Evolutionary conservation across 2,797 vertebrate species (phyloP).

Genomic region (Neostethus bicornis): DNA sequence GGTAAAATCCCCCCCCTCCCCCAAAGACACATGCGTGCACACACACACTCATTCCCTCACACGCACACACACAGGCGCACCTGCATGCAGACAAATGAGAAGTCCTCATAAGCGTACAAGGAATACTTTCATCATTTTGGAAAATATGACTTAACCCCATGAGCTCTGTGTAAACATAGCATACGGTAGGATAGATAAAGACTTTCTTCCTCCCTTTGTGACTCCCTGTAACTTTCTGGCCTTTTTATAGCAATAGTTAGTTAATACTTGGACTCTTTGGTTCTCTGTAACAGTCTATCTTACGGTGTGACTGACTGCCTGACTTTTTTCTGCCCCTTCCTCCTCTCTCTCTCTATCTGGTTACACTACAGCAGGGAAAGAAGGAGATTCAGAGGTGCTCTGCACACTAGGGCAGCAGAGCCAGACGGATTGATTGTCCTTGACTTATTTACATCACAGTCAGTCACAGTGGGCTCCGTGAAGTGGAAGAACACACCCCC

Average conservation of each 20-base stretch:
- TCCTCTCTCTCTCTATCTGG: slow-evolving; percentile 29
- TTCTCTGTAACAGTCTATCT: slow-evolving; percentile 75
- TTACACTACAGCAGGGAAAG: slow-evolving; percentile 51
- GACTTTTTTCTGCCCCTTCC: slow-evolving; percentile 17
- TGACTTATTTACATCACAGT: slow-evolving; percentile 79
- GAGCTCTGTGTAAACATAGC: slow-evolving; percentile 78
- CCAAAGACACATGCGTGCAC: slow-evolving; percentile 39
- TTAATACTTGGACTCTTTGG: slow-evolving; percentile 73
- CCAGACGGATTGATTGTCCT: slow-evolving; percentile 71
- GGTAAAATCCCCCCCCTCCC: slow-evolving; percentile 46
- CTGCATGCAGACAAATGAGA: slow-evolving; percentile 69
- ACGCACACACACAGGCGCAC: slow-evolving; percentile 50
- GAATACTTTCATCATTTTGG: slow-evolving; percentile 60
- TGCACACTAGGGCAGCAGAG: slow-evolving; percentile 58
- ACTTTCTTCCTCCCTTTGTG: slow-evolving; percentile 32
- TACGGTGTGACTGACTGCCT: slow-evolving; percentile 62
- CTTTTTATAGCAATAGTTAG: slow-evolving; percentile 32
- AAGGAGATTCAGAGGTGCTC: slow-evolving; percentile 48
- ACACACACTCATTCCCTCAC: slow-evolving; percentile 24
- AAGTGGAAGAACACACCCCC: slow-evolving; percentile 63
- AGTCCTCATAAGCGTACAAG: slow-evolving; percentile 62
- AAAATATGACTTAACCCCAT: slow-evolving; percentile 76
- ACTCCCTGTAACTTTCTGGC: slow-evolving; percentile 22
- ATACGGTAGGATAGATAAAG: slow-evolving; percentile 65
- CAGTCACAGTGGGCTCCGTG: slow-evolving; percentile 76